Evolutionary conservation across 2,113 vertebrate genomes (phyloP), one percentile per base, ranked within the genome.

Genomic region (Ovis aries): DNA sequence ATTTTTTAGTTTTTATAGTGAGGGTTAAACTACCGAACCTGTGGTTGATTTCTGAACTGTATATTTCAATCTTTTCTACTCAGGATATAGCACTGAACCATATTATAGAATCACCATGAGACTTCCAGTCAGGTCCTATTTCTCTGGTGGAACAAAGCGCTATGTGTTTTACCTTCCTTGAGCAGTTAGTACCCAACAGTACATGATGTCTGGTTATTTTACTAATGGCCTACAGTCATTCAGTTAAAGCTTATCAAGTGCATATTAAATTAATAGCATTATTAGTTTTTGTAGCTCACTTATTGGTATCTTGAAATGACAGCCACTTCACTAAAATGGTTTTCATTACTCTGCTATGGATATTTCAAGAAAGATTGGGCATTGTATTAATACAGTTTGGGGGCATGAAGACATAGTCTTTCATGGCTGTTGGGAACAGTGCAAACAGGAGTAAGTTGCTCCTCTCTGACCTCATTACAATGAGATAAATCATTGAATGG

Each of bases 401-500:
- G 62, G 48, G 7, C n/a, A 55, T 84, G 36, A 9, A 81, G 83
- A n/a, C 57, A 50, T 1, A 77, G 45, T 74, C 95, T 87, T 82
- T 89, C 93, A 11, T 84, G 67, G n/a, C 89, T 95, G 4, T 67
- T 53, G 91, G 82, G 55, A 94, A 52, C 64, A 36, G 45, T 77
- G 31, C 40, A 89, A 57, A 80, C 77, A 81, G 50, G 62, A 87
- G 40, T 82, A 25, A 93, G 82, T 91, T 93, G 71, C 91, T 97
- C 89, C 57, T 62, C 17, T 15, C 83, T 97, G 89, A 98, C 92
- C 95, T 97, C 96, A 97, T 95, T 92, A 55, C 40, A 95, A 84
- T 96, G 95, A 98, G 94, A 86, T 98, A 92, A 92, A 96, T 92
- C 81, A 48, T 25, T 90, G 94, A 96, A 94, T 84, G 93, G 71